Evolutionary conservation across 2,888 invertebrate species (phyloP).

Genomic region (Aphodius sticticus): DNA sequence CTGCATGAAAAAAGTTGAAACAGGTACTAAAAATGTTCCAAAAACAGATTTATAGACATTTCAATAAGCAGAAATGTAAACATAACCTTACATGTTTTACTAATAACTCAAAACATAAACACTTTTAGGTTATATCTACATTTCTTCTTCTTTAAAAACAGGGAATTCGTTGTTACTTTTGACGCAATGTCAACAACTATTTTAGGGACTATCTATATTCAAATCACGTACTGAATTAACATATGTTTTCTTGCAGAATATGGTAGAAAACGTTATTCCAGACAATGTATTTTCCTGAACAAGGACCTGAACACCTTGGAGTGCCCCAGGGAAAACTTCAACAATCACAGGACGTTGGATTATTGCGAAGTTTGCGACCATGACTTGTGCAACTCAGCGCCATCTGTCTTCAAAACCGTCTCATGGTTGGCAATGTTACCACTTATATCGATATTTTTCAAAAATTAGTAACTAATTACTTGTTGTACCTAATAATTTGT

Average conservation of each 20-base stretch:
- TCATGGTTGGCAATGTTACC: neutral
- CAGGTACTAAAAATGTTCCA: constrained; percentile 65
- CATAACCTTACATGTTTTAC: too few species aligned
- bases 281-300: constrained; percentile 69
- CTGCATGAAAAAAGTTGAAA: constrained; percentile 79
- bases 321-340: constrained; percentile 62
- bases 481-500: neutral
- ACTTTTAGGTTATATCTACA: too few species aligned
- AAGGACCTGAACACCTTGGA: constrained; percentile 63
- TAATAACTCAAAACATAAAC: too few species aligned
- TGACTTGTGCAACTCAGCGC: constrained; percentile 69
- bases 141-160: too few species aligned
- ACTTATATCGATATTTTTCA: neutral
- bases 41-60: too few species aligned
- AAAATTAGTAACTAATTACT: neutral
- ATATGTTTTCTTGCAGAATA: constrained; percentile 62
- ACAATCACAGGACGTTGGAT: constrained; percentile 63
- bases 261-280: constrained; percentile 62
- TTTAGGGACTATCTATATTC: too few species aligned
- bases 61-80: too few species aligned
- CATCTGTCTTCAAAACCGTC: constrained; percentile 37
- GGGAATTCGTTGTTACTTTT: too few species aligned
- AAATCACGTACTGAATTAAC: too few species aligned
- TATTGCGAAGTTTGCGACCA: constrained; percentile 75
- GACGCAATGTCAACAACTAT: too few species aligned